A percentile compares a stretch with the other conserved stretches of the same genome.
These are phyloP conservation scores for Passer domesticus DNA, from an alignment of 2,113 vertebrate species.

Conservation along the genomic window DNA sequence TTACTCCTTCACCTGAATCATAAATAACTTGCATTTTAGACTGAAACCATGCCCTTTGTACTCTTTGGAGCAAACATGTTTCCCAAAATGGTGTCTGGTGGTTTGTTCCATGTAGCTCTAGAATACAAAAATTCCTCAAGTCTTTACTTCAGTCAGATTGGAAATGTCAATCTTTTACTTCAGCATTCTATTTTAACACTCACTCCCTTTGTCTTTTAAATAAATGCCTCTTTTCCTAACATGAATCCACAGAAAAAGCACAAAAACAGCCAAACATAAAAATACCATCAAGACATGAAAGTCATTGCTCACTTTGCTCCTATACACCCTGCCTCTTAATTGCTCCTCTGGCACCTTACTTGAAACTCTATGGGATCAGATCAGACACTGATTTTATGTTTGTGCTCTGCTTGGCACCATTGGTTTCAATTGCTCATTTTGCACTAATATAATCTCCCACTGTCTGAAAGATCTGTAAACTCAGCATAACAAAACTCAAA, in stretches of 20 bases:
- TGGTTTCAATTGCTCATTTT: neutral
- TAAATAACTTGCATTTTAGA: neutral
- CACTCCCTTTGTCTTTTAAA: neutral
- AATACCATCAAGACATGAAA: neutral
- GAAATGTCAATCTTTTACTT: neutral
- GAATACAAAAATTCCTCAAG: neutral
- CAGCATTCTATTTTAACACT: neutral
- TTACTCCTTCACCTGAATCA: neutral
- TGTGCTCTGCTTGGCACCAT: neutral
- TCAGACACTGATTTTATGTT: neutral
- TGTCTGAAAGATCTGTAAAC: neutral
- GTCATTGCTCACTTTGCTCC: neutral
- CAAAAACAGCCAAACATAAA: neutral
- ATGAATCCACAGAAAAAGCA: neutral
- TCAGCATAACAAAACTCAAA: neutral
- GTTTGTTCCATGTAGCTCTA: neutral
- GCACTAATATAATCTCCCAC: neutral
- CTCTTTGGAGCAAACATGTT: rapidly evolving
- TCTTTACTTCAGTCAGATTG: neutral
- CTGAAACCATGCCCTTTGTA: neutral
- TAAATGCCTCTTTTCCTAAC: neutral
- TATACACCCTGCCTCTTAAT: neutral
- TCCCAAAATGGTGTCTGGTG: neutral
- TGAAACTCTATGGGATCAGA: neutral
- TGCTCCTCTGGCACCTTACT: neutral